phyloP scores from a whole-genome alignment of 2,888 invertebrate species.

The Xestia rhomboidea region DNA sequence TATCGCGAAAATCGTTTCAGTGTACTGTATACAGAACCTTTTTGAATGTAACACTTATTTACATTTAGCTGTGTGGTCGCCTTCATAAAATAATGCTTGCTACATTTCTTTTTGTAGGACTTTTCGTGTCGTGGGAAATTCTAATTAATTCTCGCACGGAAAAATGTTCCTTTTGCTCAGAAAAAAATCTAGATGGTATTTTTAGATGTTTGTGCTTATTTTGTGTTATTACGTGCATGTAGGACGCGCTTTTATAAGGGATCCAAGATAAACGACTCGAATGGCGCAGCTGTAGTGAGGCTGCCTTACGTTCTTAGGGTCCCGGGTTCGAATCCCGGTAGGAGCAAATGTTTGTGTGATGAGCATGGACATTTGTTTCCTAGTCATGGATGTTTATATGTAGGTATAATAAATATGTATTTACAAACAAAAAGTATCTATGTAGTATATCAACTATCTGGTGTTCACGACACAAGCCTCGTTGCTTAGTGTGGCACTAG shows the following conservation, averaged over 20 bases:
- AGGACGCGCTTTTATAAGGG: neutral
- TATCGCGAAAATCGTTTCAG: slow-evolving; percentile 43
- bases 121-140: neutral
- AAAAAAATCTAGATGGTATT: neutral
- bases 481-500: no score
- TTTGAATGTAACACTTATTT: slow-evolving; percentile 32
- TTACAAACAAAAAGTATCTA: no score
- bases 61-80: slow-evolving; percentile 19
- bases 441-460: no score
- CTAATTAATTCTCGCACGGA: slow-evolving; percentile 29
- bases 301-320: no score
- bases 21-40: slow-evolving; percentile 29
- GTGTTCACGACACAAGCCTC: no score
- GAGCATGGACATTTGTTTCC: no score
- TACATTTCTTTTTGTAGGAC: slow-evolving; percentile 22
- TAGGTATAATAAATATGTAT: no score
- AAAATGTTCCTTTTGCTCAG: neutral
- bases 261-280: neutral
- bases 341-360: no score
- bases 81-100: slow-evolving; percentile 15
- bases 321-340: no score
- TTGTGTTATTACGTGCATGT: neutral
- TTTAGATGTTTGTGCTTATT: neutral
- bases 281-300: no score
- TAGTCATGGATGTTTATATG: no score